Evolutionary conservation across 2,888 invertebrate species (phyloP).

Genomic region (Euclidia mi): DNA sequence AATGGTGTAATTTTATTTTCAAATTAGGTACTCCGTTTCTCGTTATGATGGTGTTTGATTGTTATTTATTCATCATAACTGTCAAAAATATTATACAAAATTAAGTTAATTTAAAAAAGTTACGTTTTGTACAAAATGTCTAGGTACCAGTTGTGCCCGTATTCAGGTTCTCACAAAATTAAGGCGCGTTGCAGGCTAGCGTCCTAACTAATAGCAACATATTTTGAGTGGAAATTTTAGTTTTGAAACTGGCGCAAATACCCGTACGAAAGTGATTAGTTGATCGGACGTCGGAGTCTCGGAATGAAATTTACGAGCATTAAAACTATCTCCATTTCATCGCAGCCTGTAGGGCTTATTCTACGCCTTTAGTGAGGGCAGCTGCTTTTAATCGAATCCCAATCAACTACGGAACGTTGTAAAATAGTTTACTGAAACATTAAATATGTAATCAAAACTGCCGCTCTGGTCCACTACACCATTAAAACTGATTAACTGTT

Average conservation of each 20-base stretch:
- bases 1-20: slow-evolving; percentile 35
- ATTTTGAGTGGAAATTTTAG: slow-evolving; percentile 62
- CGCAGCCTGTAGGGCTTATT: slow-evolving; percentile 76
- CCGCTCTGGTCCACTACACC: slow-evolving; percentile 68
- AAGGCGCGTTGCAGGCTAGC: slow-evolving; percentile 1
- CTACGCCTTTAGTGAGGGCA: slow-evolving; percentile 71
- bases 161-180: slow-evolving; percentile 10
- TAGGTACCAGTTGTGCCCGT: neutral
- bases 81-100: neutral
- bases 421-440: slow-evolving; percentile 83
- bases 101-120: neutral
- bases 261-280: slow-evolving; percentile 80
- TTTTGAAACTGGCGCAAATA: slow-evolving; percentile 77
- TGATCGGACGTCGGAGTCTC: slow-evolving; percentile 77
- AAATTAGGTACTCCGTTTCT: slow-evolving; percentile 21
- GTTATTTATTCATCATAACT: slow-evolving; percentile 23
- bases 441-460: slow-evolving; percentile 81
- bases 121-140: neutral
- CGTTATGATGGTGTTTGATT: slow-evolving; percentile 12
- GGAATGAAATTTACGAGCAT: slow-evolving; percentile 86
- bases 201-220: slow-evolving; percentile 27
- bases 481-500: slow-evolving; percentile 77
- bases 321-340: slow-evolving; percentile 88
- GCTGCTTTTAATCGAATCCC: slow-evolving; percentile 87
- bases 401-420: slow-evolving; percentile 82